A percentile compares a stretch with the other conserved stretches of the same genome.
These are phyloP conservation scores for Stictonetta naevosa DNA, from an alignment of 2,113 vertebrate species.

Conservation along the genomic window DNA sequence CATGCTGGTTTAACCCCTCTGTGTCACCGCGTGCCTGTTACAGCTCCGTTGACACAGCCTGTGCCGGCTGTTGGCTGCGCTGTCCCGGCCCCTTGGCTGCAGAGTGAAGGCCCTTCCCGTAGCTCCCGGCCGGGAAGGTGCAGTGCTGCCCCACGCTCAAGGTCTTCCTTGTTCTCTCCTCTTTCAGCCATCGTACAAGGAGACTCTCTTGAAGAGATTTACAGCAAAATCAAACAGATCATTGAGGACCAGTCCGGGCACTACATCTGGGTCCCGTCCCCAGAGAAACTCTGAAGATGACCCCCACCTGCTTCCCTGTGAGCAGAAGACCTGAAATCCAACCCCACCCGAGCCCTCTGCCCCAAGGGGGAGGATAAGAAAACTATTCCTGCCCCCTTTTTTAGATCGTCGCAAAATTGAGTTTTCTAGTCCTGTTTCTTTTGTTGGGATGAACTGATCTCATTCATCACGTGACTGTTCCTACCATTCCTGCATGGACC, in stretches of 20 bases:
- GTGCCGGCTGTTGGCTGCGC: accelerated
- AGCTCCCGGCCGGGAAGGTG: accelerated
- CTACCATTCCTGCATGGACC: slow-evolving; percentile 95
- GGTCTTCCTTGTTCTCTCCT: slow-evolving; percentile 5
- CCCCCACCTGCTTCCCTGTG: slow-evolving; percentile 75
- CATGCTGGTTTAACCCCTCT: slow-evolving; percentile 10
- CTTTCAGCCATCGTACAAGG: slow-evolving; percentile 96
- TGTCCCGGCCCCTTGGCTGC: not conserved
- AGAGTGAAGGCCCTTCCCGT: accelerated
- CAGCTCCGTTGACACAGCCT: not conserved
- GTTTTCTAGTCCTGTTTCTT: slow-evolving; percentile 99
- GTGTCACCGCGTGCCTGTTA: accelerated
- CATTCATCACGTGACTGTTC: slow-evolving; percentile 93
- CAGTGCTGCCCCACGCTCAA: slow-evolving; percentile 14
- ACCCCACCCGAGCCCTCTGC: slow-evolving; percentile 80
- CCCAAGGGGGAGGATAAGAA: slow-evolving; percentile 70
- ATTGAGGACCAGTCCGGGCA: slow-evolving; percentile 99
- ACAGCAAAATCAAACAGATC: slow-evolving; percentile 99
- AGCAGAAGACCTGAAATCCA: slow-evolving; percentile 79
- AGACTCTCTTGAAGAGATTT: slow-evolving; percentile 99
- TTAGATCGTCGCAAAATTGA: slow-evolving; percentile 95
- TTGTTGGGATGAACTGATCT: slow-evolving; percentile 90
- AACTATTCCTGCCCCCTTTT: slow-evolving; percentile 88
- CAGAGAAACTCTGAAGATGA: slow-evolving; percentile 97
- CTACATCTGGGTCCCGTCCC: slow-evolving; percentile 98